Conservation (phyloP, 2,797 vertebrate species). For the Acipenser ruthenus region DNA sequence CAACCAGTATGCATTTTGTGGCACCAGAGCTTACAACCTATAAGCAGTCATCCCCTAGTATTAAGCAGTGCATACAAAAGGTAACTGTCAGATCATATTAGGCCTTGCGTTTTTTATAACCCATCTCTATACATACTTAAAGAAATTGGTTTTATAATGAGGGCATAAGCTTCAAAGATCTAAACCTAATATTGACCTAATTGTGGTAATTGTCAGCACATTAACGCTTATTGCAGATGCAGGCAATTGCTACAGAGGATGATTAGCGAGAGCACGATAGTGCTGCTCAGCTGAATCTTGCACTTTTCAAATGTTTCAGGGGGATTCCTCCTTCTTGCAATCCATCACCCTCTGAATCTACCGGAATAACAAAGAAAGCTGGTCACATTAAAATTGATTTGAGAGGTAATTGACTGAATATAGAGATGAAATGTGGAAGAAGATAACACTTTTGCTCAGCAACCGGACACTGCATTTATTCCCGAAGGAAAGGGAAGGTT, state of each 20-base stretch:
- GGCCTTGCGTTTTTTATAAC: conserved; percentile 10
- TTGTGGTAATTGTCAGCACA: conserved; percentile 15
- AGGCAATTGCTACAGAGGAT: not conserved
- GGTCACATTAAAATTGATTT: too few species aligned
- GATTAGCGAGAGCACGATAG: not conserved
- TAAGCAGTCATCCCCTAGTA: conserved; percentile 2
- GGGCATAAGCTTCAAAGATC: conserved; percentile 14
- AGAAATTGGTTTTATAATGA: conserved; percentile 18
- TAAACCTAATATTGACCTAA: conserved; percentile 16
- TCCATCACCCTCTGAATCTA: too few species aligned
- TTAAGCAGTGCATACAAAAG: conserved; percentile 13
- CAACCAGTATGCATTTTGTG: too few species aligned
- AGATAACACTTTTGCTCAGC: too few species aligned
- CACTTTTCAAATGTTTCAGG: too few species aligned
- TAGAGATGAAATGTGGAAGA: too few species aligned
- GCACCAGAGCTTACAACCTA: not conserved
- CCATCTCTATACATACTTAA: conserved; percentile 3
- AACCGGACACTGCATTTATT: too few species aligned
- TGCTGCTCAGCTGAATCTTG: not conserved
- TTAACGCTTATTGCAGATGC: not conserved
- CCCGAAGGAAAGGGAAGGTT: too few species aligned
- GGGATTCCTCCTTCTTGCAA: too few species aligned
- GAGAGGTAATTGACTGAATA: too few species aligned
- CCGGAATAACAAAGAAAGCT: too few species aligned
- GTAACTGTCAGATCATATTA: conserved; percentile 14